phyloP scores from a whole-genome alignment of 2,113 vertebrate species.

The Catharus fuscescens region DNA sequence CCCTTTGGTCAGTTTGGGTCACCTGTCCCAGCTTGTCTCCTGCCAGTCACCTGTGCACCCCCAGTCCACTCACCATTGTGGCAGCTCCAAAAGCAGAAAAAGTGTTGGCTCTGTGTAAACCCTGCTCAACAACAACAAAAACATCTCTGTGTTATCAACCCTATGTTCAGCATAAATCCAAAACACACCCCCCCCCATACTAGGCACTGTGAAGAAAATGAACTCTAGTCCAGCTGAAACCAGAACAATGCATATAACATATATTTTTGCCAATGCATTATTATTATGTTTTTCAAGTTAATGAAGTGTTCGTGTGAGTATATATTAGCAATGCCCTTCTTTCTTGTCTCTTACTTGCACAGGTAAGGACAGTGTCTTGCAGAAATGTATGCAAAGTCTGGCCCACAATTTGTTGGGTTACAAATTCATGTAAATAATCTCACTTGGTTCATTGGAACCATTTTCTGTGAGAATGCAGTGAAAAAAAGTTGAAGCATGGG shows the following conservation, averaged over 20 bases:
- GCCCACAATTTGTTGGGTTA: rapidly evolving
- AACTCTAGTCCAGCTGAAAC: background rate
- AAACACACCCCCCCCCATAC: background rate
- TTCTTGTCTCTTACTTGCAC: rapidly evolving
- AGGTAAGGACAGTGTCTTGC: background rate
- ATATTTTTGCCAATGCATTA: background rate
- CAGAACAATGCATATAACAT: background rate
- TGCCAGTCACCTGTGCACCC: rapidly evolving
- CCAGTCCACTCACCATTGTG: rapidly evolving
- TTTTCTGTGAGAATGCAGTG: background rate
- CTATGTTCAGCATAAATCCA: background rate
- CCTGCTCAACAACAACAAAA: background rate
- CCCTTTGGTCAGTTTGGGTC: background rate
- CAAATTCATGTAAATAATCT: background rate
- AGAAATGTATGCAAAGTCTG: background rate
- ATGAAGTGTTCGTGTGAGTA: background rate
- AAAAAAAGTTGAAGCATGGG: background rate
- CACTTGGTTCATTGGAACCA: background rate
- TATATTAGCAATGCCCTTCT: background rate
- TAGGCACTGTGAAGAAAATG: background rate
- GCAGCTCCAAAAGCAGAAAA: rapidly evolving
- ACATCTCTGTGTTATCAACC: background rate
- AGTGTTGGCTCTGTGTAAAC: background rate
- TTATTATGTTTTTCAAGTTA: background rate
- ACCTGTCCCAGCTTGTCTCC: background rate